Evolutionary conservation across 1,140 invertebrate genomes (phyloP).

Genomic region (Ganaspis sp.): DNA sequence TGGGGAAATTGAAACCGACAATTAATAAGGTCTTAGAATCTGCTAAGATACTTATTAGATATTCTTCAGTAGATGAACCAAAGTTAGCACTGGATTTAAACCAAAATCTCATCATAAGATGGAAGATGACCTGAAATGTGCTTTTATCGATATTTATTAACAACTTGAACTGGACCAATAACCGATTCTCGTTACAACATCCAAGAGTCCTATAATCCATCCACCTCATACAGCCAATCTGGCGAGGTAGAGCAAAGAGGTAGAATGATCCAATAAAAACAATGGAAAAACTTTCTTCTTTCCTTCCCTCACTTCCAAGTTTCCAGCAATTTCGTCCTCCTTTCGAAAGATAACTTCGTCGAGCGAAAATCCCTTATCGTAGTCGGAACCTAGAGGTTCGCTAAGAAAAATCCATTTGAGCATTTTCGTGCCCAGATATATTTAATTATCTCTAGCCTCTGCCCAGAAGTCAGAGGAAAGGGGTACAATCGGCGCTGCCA

Average conservation of each 20-base stretch:
- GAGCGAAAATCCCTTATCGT: constrained; percentile 61
- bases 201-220: constrained; percentile 32
- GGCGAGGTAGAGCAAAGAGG: constrained; percentile 30
- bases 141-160: constrained; percentile 51
- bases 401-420: constrained; percentile 64
- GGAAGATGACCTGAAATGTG: background rate
- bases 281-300: constrained; percentile 60
- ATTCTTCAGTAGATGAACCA: no score
- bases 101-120: background rate
- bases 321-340: constrained; percentile 32
- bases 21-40: no score
- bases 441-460: constrained; percentile 67
- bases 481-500: constrained; percentile 11
- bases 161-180: constrained; percentile 58
- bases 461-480: constrained; percentile 38
- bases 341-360: constrained; percentile 7
- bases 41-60: no score
- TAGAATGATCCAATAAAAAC: constrained; percentile 57
- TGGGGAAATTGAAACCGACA: no score
- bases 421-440: constrained; percentile 67
- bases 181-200: constrained; percentile 42
- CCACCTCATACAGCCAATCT: background rate
- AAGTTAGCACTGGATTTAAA: no score
- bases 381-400: constrained; percentile 45
- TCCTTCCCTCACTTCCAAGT: constrained; percentile 40